Base-by-base conservation (phyloP, 2,888 invertebrate species). In the Drosophila siamana region DNA sequence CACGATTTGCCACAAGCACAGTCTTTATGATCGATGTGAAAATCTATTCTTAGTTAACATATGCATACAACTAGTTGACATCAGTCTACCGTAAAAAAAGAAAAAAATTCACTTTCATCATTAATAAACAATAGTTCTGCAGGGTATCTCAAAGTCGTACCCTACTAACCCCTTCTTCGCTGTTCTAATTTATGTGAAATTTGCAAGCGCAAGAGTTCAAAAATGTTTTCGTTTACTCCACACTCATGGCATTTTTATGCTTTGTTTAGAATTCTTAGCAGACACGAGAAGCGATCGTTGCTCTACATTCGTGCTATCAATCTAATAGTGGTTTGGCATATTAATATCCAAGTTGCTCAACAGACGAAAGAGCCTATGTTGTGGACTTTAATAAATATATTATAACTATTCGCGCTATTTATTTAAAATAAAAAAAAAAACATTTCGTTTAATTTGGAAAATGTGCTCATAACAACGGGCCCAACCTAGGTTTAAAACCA, bases 161-260 rank as follows among this genome's bases (percentile, higher is more conserved):
- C 16, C 9, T 5, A 8, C 19, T 5, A 5, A 4, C 4, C 16
- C n/a, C 28, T 11, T 13, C 9, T 13, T 26, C 38, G 9, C 41
- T 40, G 47, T 1, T 74, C 51, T 8, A 43, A 62, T 86, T 71
- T 64, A 63, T 84, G 81, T 6, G 66, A 64, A 69, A 65, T 84
- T 86, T 48, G 87, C 79, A 68, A 77, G 62, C 43, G 41, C 26
- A 41, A 33, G 22, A 56, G 24, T 36, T 43, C 30, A 43, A 66
- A 80, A 66, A 40, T 24, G 13, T 4, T 41, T 73, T 47, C 48
- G 59, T 65, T 59, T 68, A 55, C 51, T 41, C 11, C 19, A 15
- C n/a, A 38, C 15, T 19, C 41, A 59, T 63, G 36, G 33, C 11
- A 19, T 52, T 51, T 46, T 62, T 24, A 72, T 47, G 68, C 5